Conservation (phyloP, 2,888 invertebrate genomes). For the Cheilosia vernalis region DNA sequence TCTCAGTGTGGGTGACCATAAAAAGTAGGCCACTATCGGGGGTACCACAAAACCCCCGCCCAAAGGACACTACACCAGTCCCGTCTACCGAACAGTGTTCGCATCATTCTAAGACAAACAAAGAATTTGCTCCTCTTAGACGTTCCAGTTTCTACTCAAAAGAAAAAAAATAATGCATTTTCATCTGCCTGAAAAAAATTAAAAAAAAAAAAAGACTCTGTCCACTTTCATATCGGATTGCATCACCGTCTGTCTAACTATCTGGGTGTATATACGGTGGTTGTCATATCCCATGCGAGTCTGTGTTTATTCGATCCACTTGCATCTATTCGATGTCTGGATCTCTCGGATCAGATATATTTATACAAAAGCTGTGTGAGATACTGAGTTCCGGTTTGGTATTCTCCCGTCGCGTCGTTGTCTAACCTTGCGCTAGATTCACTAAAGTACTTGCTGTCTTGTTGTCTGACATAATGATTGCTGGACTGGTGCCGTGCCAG, state of each 20-base stretch:
- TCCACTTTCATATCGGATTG: conserved; percentile 64
- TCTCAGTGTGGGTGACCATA: neutral
- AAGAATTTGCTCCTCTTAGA: conserved; percentile 5
- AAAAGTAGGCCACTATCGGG: conserved; percentile 9
- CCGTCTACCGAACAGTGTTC: neutral
- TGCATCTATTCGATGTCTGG: conserved; percentile 43
- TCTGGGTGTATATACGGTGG: conserved; percentile 2
- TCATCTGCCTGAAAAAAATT: conserved; percentile 12
- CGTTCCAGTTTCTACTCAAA: conserved; percentile 36
- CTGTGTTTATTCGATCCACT: conserved; percentile 52
- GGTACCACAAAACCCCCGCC: neutral
- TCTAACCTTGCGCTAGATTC: conserved; percentile 67
- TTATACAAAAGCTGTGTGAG: conserved; percentile 21
- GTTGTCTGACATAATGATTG: conserved; percentile 50
- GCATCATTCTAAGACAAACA: conserved; percentile 21
- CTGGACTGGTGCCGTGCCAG: neutral
- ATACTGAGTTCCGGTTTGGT: conserved; percentile 57
- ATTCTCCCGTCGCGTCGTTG: conserved; percentile 44
- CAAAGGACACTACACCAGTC: neutral
- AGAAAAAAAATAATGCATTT: conserved; percentile 5
- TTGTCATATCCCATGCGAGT: conserved; percentile 12
- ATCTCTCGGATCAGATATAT: conserved; percentile 14
- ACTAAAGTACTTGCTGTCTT: conserved; percentile 36
- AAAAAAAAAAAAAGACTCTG: conserved; percentile 9
- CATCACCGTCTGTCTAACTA: conserved; percentile 46